phyloP scores from a whole-genome alignment of 1,140 invertebrate genomes.

The Euglossa dilemma region DNA sequence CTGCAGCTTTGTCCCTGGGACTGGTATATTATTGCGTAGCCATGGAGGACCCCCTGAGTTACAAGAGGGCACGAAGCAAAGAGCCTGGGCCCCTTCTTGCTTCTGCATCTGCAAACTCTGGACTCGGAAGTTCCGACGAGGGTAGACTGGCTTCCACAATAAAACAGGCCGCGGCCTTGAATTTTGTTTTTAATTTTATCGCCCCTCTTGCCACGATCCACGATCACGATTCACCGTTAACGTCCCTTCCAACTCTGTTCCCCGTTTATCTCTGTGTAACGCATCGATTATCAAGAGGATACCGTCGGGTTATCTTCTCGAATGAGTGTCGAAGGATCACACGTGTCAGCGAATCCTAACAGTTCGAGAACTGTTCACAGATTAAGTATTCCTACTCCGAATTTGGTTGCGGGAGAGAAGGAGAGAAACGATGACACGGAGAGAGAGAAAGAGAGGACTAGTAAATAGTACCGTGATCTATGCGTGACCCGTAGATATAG shows the following conservation, averaged over 20 bases:
- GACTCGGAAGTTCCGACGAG: slow-evolving; percentile 17
- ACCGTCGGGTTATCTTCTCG: background rate
- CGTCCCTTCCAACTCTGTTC: background rate
- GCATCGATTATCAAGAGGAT: background rate
- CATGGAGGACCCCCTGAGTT: slow-evolving; percentile 59
- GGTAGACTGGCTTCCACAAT: slow-evolving; percentile 50
- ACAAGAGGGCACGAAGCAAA: slow-evolving; percentile 39
- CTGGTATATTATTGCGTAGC: slow-evolving; percentile 75
- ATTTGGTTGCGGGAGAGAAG: too few species aligned
- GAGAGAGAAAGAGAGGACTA: too few species aligned
- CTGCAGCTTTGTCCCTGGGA: slow-evolving; percentile 76
- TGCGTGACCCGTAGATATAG: too few species aligned
- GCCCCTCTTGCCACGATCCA: background rate
- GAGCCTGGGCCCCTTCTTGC: slow-evolving; percentile 18
- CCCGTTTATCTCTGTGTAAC: background rate
- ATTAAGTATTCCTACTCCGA: too few species aligned
- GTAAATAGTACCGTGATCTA: too few species aligned
- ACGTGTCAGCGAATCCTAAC: too few species aligned
- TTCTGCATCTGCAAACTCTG: slow-evolving; percentile 50
- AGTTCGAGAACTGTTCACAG: too few species aligned
- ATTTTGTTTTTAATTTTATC: slow-evolving; percentile 40
- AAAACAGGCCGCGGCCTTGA: slow-evolving; percentile 42
- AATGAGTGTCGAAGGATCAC: too few species aligned
- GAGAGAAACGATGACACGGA: too few species aligned
- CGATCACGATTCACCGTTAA: slow-evolving; percentile 23